Evolutionary conservation across 1,140 invertebrate genomes (phyloP).

Genomic region (Plectrocnemia conspersa): DNA sequence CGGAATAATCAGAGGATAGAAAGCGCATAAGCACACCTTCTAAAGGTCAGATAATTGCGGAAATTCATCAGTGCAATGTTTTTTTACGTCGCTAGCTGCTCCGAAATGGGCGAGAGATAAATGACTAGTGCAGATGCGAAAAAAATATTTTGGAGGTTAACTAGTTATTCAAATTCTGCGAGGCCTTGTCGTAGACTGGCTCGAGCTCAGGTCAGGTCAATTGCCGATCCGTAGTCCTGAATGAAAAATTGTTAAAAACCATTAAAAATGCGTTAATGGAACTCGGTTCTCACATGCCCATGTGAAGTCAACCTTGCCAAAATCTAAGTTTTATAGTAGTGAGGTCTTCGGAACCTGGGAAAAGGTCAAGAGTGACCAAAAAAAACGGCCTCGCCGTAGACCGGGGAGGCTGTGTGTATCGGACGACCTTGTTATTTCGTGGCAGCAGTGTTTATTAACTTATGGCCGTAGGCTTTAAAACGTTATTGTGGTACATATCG

Average conservation of each 20-base stretch:
- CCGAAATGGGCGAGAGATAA: conserved; percentile 2
- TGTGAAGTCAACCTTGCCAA: conserved; percentile 11
- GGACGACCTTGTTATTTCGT: conserved; percentile 18
- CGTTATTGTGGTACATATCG: too few relatives aligned
- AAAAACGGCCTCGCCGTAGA: conserved; percentile 19
- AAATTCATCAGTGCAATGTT: conserved; percentile 4
- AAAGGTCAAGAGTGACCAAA: conserved; percentile 24
- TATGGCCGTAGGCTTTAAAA: neutral
- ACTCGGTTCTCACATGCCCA: too few relatives aligned
- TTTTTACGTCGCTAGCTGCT: conserved; percentile 1
- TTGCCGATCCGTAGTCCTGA: neutral
- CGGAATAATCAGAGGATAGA: too few relatives aligned
- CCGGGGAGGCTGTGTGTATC: conserved; percentile 18
- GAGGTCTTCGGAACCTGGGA: conserved; percentile 22
- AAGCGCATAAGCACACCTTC: too few relatives aligned
- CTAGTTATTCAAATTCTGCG: conserved; percentile 20
- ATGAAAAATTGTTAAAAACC: neutral
- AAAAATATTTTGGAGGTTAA: conserved; percentile 22
- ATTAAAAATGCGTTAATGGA: neutral
- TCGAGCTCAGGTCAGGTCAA: conserved; percentile 9
- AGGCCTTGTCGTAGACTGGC: conserved; percentile 6
- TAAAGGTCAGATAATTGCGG: conserved; percentile 9
- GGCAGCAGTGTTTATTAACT: conserved; percentile 13
- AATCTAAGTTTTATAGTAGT: conserved; percentile 25
- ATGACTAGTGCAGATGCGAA: conserved; percentile 15